Percentiles rank a stretch among this genome's conserved stretches.
phyloP scores from a whole-genome alignment of 1,140 invertebrate species.

The Scaptomyza graminum region DNA sequence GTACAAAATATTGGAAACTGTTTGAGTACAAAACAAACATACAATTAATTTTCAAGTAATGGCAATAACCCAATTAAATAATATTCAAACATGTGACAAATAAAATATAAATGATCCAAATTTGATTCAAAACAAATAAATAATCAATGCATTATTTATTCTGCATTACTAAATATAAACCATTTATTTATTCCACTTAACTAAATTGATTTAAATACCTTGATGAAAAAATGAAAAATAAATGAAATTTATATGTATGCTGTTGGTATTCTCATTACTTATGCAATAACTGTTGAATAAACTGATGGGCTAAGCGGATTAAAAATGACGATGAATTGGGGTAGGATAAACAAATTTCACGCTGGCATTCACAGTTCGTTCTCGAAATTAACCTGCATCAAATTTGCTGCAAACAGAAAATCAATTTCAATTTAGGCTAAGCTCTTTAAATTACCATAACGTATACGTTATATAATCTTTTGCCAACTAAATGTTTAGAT shows the following conservation, averaged over 20 bases:
- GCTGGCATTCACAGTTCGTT: not conserved
- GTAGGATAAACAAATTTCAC: not conserved
- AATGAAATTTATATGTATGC: conserved; percentile 4
- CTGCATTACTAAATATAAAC: conserved; percentile 12
- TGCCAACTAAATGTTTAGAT: conserved; percentile 21
- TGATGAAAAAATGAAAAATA: not conserved
- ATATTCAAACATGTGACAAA: too few species aligned
- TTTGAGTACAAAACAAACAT: not conserved
- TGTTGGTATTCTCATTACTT: conserved; percentile 13
- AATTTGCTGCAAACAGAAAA: conserved; percentile 49
- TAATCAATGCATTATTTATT: not conserved
- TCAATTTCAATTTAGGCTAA: conserved; percentile 58
- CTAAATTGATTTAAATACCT: conserved; percentile 17
- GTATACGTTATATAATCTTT: conserved; percentile 12
- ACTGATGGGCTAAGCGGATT: conserved; percentile 47
- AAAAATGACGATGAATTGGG: not conserved
- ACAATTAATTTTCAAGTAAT: not conserved
- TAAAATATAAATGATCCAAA: not conserved
- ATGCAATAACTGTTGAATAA: conserved; percentile 24
- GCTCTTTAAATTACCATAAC: conserved; percentile 34
- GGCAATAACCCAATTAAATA: not conserved
- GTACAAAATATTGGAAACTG: too few species aligned
- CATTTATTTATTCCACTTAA: conserved; percentile 7
- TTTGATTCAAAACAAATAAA: not conserved
- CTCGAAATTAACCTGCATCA: conserved; percentile 33